phyloP scores from a whole-genome alignment of 2,113 vertebrate species.

The Notothenia rossii region DNA sequence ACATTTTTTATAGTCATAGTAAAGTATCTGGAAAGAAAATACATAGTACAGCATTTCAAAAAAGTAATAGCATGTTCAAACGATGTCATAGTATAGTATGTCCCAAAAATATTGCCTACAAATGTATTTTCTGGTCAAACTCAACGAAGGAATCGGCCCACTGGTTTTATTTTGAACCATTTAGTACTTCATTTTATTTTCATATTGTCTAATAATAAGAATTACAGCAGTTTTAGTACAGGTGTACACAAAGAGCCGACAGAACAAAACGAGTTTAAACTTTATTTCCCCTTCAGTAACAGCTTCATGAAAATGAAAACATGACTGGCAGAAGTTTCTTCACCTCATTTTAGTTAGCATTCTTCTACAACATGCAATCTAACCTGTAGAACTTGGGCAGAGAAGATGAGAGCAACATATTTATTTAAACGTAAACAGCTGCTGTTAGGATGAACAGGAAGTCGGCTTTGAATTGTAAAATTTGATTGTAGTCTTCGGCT shows the following conservation, averaged over 20 bases:
- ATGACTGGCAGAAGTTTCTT: neutral
- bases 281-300: conserved; percentile 40
- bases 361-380: neutral
- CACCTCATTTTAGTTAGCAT: neutral
- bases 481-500: conserved; percentile 12
- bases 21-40: no score
- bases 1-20: no score
- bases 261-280: neutral
- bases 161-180: no score
- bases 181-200: neutral
- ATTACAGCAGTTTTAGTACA: neutral
- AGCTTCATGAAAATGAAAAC: neutral
- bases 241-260: conserved; percentile 1
- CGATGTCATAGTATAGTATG: no score
- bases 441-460: neutral
- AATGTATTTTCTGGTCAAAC: no score
- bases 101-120: no score
- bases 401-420: neutral
- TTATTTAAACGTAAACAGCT: neutral
- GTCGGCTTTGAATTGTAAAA: neutral
- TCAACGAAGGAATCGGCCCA: no score
- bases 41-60: no score
- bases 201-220: neutral
- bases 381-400: neutral
- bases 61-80: no score